phyloP scores from a whole-genome alignment of 2,888 invertebrate species.

The Ashinkailepas kermadecensis region DNA sequence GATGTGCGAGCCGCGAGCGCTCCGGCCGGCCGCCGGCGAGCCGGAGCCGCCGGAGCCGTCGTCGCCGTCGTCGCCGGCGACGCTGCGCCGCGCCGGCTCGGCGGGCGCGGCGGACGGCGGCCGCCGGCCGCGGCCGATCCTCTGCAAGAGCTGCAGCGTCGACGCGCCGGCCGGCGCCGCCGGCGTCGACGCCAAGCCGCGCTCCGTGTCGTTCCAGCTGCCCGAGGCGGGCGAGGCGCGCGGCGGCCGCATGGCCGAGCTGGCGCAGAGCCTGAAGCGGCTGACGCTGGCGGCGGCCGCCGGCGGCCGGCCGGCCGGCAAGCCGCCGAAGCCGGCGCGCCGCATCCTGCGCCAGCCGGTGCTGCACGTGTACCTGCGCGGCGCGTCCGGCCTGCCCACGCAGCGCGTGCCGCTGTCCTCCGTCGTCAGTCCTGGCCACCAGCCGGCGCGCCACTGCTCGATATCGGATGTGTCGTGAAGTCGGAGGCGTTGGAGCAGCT shows the following conservation, averaged over 20 bases:
- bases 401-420: slow-evolving; percentile 58
- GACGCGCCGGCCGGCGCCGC: not conserved
- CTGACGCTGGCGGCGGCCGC: slow-evolving; percentile 5
- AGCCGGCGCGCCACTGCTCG: not conserved
- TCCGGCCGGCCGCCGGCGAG: no score
- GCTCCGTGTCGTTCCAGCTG: not conserved
- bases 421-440: not conserved
- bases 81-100: not conserved
- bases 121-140: not conserved
- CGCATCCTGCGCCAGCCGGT: slow-evolving; percentile 65
- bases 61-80: not conserved
- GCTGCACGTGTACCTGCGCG: slow-evolving; percentile 69
- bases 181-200: not conserved
- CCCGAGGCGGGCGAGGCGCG: not conserved
- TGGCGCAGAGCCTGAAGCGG: slow-evolving; percentile 7
- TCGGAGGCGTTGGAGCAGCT: no score
- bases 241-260: not conserved
- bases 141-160: not conserved
- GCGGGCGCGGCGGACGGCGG: no score
- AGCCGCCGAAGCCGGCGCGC: slow-evolving; percentile 52
- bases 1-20: no score
- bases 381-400: slow-evolving; percentile 71
- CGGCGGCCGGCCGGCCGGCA: not conserved
- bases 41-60: no score
- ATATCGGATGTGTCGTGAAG: no score